Evolutionary conservation across 2,797 vertebrate species (phyloP).

Genomic region (Micromesistius poutassou): DNA sequence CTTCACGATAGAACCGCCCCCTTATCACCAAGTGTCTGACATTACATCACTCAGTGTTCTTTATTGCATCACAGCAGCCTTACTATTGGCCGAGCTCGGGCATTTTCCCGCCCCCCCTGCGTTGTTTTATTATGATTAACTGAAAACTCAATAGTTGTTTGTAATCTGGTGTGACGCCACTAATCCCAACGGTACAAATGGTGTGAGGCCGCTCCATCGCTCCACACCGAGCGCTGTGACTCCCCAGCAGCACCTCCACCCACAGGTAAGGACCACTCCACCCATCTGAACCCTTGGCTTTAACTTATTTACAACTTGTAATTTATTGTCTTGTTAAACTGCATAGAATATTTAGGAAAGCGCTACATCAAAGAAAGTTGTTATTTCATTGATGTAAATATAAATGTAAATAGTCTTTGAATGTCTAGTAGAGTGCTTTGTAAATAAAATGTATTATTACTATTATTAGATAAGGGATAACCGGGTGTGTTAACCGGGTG

Average conservation of each 20-base stretch:
- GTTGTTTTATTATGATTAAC: constrained; percentile 72
- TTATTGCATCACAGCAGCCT: constrained; percentile 17
- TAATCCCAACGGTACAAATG: constrained; percentile 85
- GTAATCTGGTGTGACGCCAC: constrained; percentile 85
- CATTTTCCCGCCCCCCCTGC: not conserved
- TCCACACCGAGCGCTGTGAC: constrained; percentile 53
- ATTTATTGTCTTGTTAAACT: too few species aligned
- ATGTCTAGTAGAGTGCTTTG: not conserved
- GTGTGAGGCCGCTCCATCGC: constrained; percentile 45
- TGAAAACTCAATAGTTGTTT: constrained; percentile 60
- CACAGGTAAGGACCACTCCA: constrained; percentile 55
- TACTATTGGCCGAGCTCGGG: not conserved
- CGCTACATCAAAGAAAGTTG: not conserved
- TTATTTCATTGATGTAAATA: not conserved
- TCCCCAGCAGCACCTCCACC: constrained; percentile 29
- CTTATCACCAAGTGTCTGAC: constrained; percentile 33
- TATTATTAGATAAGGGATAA: not conserved
- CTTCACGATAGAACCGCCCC: constrained; percentile 12
- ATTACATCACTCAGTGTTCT: constrained; percentile 45
- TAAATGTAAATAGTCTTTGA: not conserved
- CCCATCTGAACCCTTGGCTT: not conserved
- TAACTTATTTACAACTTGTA: too few species aligned
- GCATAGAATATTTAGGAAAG: not conserved
- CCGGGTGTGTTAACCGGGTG: too few species aligned
- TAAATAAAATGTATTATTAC: not conserved